Conservation (phyloP, 1,140 invertebrate species). For the Lepeophtheirus salmonis region DNA sequence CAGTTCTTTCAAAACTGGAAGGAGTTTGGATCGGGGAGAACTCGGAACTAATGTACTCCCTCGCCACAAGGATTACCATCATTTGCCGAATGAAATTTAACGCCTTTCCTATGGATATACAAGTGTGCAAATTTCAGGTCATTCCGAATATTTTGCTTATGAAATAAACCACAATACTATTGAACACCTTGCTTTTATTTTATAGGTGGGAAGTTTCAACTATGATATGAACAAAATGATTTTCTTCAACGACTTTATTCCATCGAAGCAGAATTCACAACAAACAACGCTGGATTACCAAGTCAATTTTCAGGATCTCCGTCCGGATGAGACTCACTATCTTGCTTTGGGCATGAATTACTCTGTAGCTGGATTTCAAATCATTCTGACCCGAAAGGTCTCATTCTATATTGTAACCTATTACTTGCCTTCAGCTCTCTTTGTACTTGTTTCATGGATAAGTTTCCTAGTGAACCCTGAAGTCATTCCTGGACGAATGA, state of each 20-base stretch:
- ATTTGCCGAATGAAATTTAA: conserved; percentile 17
- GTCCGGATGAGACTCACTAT: too few species aligned
- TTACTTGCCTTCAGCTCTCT: conserved; percentile 29
- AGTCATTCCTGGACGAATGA: conserved; percentile 34
- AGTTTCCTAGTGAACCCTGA: conserved; percentile 43
- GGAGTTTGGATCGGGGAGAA: conserved; percentile 15
- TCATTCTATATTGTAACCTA: conserved; percentile 16
- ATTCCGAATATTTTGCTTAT: too few species aligned
- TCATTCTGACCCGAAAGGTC: conserved; percentile 14
- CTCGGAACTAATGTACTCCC: conserved; percentile 7
- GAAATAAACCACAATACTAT: too few species aligned
- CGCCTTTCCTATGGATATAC: conserved; percentile 17
- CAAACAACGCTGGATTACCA: too few species aligned
- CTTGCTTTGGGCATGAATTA: too few species aligned
- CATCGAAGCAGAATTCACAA: too few species aligned
- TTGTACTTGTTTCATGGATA: conserved; percentile 44
- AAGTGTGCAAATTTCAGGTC: conserved; percentile 15
- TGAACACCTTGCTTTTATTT: too few species aligned
- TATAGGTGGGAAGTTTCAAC: too few species aligned
- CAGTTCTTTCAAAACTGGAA: conserved; percentile 16
- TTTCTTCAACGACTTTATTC: too few species aligned
- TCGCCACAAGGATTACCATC: conserved; percentile 15
- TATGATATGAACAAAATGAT: too few species aligned
- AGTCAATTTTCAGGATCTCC: too few species aligned
- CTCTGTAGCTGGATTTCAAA: conserved; percentile 16